Conservation (phyloP, 2,888 invertebrate genomes). For the Ecdyonurus torrentis region DNA sequence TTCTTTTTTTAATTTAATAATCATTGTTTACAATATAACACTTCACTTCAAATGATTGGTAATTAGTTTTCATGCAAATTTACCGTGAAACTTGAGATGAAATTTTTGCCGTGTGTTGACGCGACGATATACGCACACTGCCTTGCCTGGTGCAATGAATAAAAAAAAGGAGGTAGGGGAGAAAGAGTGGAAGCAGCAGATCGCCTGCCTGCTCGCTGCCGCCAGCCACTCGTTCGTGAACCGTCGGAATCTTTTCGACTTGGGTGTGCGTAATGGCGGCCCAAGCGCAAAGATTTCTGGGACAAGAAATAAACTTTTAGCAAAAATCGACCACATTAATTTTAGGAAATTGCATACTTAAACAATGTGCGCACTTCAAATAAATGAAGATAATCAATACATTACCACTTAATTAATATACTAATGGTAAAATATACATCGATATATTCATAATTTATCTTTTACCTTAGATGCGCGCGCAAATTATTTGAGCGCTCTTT, state of each 20-base stretch:
- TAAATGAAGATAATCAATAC: too few relatives aligned
- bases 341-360: too few relatives aligned
- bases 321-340: too few relatives aligned
- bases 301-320: slow-evolving; percentile 5
- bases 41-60: background rate
- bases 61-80: background rate
- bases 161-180: background rate
- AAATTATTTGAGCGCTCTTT: too few relatives aligned
- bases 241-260: too few relatives aligned
- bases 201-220: too few relatives aligned
- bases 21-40: background rate
- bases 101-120: too few relatives aligned
- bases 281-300: slow-evolving; percentile 7
- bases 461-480: background rate
- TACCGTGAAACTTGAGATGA: background rate
- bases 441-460: too few relatives aligned
- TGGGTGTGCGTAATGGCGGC: slow-evolving; percentile 9
- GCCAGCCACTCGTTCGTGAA: too few relatives aligned
- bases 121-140: background rate
- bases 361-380: too few relatives aligned
- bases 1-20: slow-evolving; percentile 48
- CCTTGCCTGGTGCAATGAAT: background rate
- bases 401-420: background rate
- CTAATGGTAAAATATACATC: too few relatives aligned
- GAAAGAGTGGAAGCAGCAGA: background rate